phyloP scores from a whole-genome alignment of 2,797 vertebrate genomes.

The Loriculus beryllinus region DNA sequence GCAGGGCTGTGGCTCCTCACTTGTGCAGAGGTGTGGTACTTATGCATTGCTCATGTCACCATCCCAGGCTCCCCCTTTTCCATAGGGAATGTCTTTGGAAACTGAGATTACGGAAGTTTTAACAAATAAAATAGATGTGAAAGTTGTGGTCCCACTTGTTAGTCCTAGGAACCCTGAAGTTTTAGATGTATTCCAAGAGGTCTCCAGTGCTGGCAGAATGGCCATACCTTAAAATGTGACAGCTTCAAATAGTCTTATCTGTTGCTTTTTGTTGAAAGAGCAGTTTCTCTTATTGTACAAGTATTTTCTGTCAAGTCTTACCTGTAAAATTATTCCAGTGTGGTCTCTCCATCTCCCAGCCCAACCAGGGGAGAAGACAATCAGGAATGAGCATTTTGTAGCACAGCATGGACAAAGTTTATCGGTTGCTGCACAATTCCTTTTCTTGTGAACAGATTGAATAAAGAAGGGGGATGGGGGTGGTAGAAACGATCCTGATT shows the following conservation, averaged over 20 bases:
- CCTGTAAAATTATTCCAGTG: neutral
- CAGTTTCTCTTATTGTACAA: neutral
- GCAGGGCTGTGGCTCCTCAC: neutral
- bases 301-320: neutral
- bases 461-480: neutral
- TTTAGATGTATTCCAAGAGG: neutral
- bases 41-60: neutral
- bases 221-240: neutral
- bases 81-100: neutral
- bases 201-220: neutral
- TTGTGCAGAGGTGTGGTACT: neutral
- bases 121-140: neutral
- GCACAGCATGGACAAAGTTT: neutral
- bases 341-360: neutral
- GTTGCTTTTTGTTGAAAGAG: neutral
- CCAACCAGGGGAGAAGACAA: neutral
- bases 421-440: neutral
- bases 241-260: neutral
- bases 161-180: neutral
- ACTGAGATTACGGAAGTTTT: neutral
- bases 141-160: neutral
- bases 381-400: neutral
- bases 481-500: neutral
- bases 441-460: neutral
- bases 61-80: neutral